Conservation (phyloP, 2,888 invertebrate genomes). For the Crocallis elinguaria region DNA sequence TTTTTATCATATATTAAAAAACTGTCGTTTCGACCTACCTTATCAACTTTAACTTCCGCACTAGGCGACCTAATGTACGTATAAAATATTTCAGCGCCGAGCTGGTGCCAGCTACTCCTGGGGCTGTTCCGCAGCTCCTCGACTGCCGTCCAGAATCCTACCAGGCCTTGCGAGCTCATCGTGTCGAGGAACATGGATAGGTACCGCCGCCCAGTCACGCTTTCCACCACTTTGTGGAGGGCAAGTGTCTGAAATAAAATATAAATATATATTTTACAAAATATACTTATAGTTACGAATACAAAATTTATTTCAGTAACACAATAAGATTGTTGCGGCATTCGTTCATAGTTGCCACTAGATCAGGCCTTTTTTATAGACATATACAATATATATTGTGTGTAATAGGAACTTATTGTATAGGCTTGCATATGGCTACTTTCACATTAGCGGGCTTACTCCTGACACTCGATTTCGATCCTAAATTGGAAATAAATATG, state of each 20-base stretch:
- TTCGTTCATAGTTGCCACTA: too few relatives aligned
- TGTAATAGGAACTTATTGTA: too few relatives aligned
- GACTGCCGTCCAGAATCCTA: conserved; percentile 94
- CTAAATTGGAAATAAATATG: too few relatives aligned
- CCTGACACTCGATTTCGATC: too few relatives aligned
- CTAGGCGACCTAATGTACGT: conserved; percentile 93
- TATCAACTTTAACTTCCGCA: conserved; percentile 93
- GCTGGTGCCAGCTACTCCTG: conserved; percentile 91
- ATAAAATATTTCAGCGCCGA: conserved; percentile 96
- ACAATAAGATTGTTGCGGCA: too few relatives aligned
- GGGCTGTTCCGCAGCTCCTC: conserved; percentile 92
- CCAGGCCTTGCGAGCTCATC: conserved; percentile 92
- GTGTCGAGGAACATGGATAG: conserved; percentile 93
- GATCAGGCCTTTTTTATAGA: too few relatives aligned
- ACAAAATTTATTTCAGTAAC: too few relatives aligned
- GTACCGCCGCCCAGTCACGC: conserved; percentile 91
- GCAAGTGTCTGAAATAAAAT: conserved; percentile 85
- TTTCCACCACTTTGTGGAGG: conserved; percentile 89
- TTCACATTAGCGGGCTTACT: too few relatives aligned
- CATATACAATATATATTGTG: too few relatives aligned
- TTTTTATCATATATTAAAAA: conserved; percentile 11
- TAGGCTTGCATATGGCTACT: too few relatives aligned
- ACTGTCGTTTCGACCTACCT: conserved; percentile 72
- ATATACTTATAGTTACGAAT: too few relatives aligned
- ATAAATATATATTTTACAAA: too few relatives aligned